Conservation (phyloP, 2,888 invertebrate species). For the Axea sp. region DNA sequence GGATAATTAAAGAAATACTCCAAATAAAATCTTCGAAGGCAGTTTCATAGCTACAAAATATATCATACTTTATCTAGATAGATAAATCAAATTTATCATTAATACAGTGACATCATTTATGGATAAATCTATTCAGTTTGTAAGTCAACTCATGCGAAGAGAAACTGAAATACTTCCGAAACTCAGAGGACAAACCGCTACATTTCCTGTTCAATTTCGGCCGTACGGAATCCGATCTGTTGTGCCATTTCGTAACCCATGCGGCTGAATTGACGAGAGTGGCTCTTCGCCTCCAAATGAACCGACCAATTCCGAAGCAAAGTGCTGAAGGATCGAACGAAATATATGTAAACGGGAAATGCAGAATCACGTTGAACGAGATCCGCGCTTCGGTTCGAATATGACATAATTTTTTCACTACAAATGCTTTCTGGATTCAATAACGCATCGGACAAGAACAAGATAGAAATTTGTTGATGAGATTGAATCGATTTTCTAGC, state of each 20-base stretch:
- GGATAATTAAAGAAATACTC: too few species aligned
- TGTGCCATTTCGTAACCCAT: slow-evolving; percentile 16
- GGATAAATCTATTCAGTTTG: slow-evolving; percentile 16
- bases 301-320: too few species aligned
- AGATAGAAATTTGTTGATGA: too few species aligned
- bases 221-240: slow-evolving; percentile 67
- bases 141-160: slow-evolving; percentile 27
- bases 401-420: too few species aligned
- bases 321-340: slow-evolving; percentile 8
- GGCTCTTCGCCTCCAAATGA: slow-evolving; percentile 10
- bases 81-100: too few species aligned
- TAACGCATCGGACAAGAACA: too few species aligned
- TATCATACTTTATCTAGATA: too few species aligned
- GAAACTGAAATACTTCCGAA: slow-evolving; percentile 62
- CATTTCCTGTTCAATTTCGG: slow-evolving; percentile 78
- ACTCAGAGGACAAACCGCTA: slow-evolving; percentile 74
- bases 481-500: too few species aligned
- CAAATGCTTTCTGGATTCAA: too few species aligned
- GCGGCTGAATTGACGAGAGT: slow-evolving; percentile 15
- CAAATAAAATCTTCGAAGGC: too few species aligned
- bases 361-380: slow-evolving; percentile 5
- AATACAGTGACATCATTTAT: too few species aligned
- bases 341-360: slow-evolving; percentile 26
- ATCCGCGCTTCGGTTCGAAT: slow-evolving; percentile 13
- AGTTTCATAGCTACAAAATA: too few species aligned